Evolutionary conservation across 2,888 invertebrate species (phyloP).

Genomic region (Troides oblongomaculatus): DNA sequence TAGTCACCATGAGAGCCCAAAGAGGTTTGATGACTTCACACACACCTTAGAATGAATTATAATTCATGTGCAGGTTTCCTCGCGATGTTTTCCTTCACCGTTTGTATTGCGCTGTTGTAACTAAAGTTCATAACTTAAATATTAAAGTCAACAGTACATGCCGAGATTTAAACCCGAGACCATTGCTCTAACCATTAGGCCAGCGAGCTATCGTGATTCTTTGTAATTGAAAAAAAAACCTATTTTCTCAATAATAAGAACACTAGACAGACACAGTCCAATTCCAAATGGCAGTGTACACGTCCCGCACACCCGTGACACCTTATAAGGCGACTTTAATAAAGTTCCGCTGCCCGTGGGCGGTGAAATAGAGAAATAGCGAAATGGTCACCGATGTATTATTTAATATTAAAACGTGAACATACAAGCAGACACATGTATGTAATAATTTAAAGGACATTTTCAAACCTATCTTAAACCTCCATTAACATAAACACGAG

Average conservation of each 20-base stretch:
- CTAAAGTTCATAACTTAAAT: no score
- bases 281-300: background rate
- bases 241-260: background rate
- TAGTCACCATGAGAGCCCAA: no score
- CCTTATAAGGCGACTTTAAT: slow-evolving; percentile 17
- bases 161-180: no score
- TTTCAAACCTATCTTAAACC: background rate
- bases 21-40: no score
- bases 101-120: no score
- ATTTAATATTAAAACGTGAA: background rate
- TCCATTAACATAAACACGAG: slow-evolving; percentile 13
- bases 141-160: no score
- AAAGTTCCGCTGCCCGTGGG: background rate
- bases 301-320: slow-evolving; percentile 8
- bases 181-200: no score
- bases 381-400: background rate
- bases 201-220: no score
- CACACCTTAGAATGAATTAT: no score
- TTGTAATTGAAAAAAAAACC: no score
- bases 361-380: slow-evolving; percentile 11
- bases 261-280: background rate
- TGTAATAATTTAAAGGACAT: background rate
- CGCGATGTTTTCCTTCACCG: no score
- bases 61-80: no score
- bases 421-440: background rate